Conservation (phyloP, 2,113 vertebrate genomes). For the Gymnogyps californianus region DNA sequence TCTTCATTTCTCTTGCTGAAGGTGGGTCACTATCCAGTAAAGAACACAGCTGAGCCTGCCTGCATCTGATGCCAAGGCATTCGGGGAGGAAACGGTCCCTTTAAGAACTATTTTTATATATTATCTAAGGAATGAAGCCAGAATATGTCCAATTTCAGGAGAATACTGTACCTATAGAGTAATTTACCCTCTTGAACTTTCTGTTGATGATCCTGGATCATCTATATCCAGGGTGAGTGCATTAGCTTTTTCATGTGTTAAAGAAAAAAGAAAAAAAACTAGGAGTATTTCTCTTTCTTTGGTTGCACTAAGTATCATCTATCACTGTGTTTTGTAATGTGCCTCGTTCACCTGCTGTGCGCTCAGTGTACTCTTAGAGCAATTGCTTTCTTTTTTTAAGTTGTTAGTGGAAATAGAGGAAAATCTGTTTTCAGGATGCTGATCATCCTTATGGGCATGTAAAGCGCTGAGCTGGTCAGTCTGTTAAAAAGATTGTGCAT, state of each 20-base stretch:
- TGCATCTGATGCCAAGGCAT: neutral
- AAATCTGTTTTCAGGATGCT: neutral
- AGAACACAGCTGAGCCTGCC: neutral
- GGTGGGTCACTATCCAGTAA: neutral
- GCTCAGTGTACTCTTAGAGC: neutral
- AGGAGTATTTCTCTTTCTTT: neutral
- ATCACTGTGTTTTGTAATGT: neutral
- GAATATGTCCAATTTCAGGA: neutral
- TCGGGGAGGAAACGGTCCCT: accelerated
- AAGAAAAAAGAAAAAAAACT: neutral
- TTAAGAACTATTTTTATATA: neutral
- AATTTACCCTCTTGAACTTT: neutral
- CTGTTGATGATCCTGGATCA: neutral
- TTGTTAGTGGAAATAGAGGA: neutral
- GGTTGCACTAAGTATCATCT: neutral
- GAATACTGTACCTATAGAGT: neutral
- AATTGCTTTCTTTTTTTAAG: neutral
- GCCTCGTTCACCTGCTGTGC: neutral
- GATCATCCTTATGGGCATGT: neutral
- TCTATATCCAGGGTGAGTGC: neutral
- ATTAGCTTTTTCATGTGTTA: neutral
- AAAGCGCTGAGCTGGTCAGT: neutral
- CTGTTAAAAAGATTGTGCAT: neutral
- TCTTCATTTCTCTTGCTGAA: neutral
- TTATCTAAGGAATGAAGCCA: neutral